Evolutionary conservation across 2,888 invertebrate genomes (phyloP).

Genomic region (Euproctis similis): DNA sequence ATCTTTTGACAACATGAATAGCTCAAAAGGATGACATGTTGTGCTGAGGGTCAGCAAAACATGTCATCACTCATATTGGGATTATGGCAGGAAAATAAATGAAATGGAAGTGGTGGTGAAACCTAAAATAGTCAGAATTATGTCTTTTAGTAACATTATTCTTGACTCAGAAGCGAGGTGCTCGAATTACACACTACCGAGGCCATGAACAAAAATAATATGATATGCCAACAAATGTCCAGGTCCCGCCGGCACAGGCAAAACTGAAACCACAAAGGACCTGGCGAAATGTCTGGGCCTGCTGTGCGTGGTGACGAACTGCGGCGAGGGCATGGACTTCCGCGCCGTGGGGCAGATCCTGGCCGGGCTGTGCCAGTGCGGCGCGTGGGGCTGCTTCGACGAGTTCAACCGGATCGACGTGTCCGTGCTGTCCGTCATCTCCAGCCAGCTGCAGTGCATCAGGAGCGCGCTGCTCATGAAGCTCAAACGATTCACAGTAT

Average conservation of each 20-base stretch:
- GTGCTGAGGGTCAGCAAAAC: too few species aligned
- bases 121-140: too few species aligned
- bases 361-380: conserved; percentile 87
- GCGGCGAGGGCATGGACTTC: conserved; percentile 95
- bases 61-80: too few species aligned
- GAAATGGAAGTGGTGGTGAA: too few species aligned
- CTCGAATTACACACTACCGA: too few species aligned
- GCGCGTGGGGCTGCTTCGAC: conserved; percentile 97
- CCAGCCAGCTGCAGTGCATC: conserved; percentile 92
- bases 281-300: conserved; percentile 91
- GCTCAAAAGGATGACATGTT: too few species aligned
- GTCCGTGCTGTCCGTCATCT: conserved; percentile 94
- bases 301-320: conserved; percentile 90
- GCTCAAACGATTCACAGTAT: conserved; percentile 83
- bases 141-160: too few species aligned
- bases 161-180: too few species aligned
- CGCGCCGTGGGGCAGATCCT: conserved; percentile 82
- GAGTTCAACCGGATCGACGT: conserved; percentile 96
- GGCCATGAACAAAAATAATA: too few species aligned
- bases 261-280: conserved; percentile 95
- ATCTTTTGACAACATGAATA: too few species aligned
- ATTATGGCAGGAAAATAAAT: too few species aligned
- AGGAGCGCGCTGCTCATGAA: conserved; percentile 87
- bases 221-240: neutral
- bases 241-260: conserved; percentile 89